Conservation (phyloP, 2,797 vertebrate species). For the Pipistrellus pipistrellus region DNA sequence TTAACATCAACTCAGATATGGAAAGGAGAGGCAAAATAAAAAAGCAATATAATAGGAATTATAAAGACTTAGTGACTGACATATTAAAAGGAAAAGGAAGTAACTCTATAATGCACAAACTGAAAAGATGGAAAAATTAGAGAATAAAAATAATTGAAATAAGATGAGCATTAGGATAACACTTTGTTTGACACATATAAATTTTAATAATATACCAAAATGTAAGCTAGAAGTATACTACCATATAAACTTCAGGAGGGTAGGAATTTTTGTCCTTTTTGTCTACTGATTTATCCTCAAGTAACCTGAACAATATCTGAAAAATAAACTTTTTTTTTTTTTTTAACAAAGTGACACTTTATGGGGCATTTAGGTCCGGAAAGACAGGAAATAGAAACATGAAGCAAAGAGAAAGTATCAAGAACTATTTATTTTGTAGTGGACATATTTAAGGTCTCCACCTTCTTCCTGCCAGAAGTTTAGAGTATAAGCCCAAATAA, state of each 20-base stretch:
- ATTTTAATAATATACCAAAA: not conserved
- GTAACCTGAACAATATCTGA: not conserved
- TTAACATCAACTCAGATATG: not conserved
- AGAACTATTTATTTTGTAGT: not conserved
- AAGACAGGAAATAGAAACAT: slow-evolving; percentile 2
- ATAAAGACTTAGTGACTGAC: not conserved
- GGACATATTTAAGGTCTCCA: not conserved
- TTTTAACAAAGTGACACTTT: slow-evolving; percentile 10
- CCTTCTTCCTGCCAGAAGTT: not conserved
- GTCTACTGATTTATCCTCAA: not conserved
- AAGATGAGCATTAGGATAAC: not conserved
- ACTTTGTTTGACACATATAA: not conserved
- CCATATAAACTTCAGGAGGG: not conserved
- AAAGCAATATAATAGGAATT: not conserved
- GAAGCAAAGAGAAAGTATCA: not conserved
- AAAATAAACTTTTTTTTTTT: slow-evolving; percentile 6
- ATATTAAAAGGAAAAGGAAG: not conserved
- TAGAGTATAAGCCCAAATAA: not conserved
- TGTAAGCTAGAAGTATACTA: not conserved
- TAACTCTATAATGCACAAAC: not conserved
- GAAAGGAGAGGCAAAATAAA: not conserved
- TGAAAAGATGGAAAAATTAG: not conserved
- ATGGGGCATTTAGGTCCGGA: not conserved
- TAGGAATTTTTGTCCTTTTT: not conserved
- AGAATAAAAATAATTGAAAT: slow-evolving; percentile 20